These are phyloP conservation scores for Antheraea assamensis DNA, from an alignment of 2,888 invertebrate species.

Conservation along the genomic window DNA sequence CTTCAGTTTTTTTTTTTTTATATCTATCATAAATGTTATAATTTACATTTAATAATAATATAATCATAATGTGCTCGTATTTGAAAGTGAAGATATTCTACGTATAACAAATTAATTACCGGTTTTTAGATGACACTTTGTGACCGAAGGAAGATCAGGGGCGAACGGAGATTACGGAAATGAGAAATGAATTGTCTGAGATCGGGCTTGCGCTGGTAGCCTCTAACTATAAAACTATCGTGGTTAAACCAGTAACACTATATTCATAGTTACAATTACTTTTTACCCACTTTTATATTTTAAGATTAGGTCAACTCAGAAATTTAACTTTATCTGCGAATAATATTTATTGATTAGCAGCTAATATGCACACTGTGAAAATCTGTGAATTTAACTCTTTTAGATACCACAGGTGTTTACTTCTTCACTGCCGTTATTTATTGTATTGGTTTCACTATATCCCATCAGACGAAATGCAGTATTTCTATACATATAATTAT, in stretches of 20 bases:
- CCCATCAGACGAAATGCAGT: too few relatives aligned
- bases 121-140: slow-evolving; percentile 53
- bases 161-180: slow-evolving; percentile 53
- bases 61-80: neutral
- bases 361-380: too few relatives aligned
- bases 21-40: neutral
- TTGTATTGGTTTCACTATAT: too few relatives aligned
- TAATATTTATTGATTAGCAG: too few relatives aligned
- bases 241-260: slow-evolving; percentile 20
- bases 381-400: too few relatives aligned
- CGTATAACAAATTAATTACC: slow-evolving; percentile 46
- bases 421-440: too few relatives aligned
- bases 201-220: slow-evolving; percentile 33
- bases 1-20: neutral
- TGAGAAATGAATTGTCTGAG: slow-evolving; percentile 66
- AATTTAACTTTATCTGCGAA: neutral
- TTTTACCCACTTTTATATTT: neutral
- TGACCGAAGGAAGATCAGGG: slow-evolving; percentile 54
- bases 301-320: neutral
- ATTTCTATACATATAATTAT: too few relatives aligned
- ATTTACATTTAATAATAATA: neutral
- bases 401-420: too few relatives aligned
- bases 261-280: neutral
- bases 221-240: slow-evolving; percentile 35
- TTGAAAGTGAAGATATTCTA: slow-evolving; percentile 48